Evolutionary conservation across 2,797 vertebrate genomes (phyloP).

Genomic region (Onychomys arenicola): DNA sequence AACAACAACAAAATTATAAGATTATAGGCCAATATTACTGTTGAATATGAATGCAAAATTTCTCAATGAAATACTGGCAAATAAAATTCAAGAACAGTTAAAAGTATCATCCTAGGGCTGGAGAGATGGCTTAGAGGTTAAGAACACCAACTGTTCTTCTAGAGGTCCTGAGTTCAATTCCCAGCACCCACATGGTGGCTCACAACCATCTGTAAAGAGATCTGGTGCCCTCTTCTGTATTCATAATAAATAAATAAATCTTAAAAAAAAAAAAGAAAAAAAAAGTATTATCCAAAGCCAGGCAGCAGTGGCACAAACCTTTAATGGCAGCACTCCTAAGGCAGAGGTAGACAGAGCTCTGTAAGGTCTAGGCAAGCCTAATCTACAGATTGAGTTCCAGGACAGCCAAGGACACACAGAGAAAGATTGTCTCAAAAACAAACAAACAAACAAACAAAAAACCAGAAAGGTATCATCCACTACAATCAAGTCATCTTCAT

Average conservation of each 20-base stretch:
- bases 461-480: not conserved
- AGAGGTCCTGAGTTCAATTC: no score
- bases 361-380: not conserved
- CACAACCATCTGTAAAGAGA: no score
- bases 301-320: not conserved
- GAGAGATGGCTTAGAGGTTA: no score
- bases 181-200: no score
- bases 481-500: not conserved
- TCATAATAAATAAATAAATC: no score
- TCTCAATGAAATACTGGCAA: not conserved
- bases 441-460: not conserved
- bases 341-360: not conserved
- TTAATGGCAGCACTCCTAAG: not conserved
- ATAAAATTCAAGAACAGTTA: not conserved
- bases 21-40: not conserved
- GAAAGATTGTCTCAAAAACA: not conserved
- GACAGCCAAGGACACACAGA: not conserved
- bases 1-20: not conserved
- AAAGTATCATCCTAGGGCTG: not conserved
- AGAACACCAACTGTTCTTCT: no score
- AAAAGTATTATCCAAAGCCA: not conserved
- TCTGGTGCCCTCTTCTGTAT: no score
- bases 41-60: not conserved
- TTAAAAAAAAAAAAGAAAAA: no score
- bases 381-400: not conserved